These are phyloP conservation scores for Melipona beecheii DNA, from an alignment of 2,888 invertebrate genomes.

Conservation along the genomic window DNA sequence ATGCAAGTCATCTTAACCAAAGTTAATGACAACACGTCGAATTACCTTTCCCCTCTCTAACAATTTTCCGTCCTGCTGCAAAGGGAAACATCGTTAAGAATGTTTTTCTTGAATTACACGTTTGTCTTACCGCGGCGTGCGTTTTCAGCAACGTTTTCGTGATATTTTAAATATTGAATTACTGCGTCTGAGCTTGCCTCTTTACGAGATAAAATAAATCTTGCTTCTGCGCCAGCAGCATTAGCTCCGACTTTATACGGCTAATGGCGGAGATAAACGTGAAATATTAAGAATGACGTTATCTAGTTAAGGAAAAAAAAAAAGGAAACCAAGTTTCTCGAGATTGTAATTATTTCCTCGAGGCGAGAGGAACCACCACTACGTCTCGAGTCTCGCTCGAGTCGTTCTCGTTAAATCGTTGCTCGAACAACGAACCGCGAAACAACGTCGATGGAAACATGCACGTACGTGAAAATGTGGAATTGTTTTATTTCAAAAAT, in stretches of 20 bases:
- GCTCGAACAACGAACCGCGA: neutral
- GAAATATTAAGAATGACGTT: constrained; percentile 40
- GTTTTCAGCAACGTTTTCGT: neutral
- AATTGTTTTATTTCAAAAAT: too few species aligned
- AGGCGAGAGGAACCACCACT: neutral
- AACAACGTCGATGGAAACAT: neutral
- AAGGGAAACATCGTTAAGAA: neutral
- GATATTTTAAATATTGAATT: constrained; percentile 27
- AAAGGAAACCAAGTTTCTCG: neutral
- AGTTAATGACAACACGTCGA: neutral
- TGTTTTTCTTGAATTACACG: neutral
- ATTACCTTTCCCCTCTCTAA: neutral
- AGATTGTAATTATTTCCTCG: neutral
- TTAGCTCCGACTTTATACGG: constrained; percentile 26
- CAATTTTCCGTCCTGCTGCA: neutral
- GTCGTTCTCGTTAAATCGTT: neutral
- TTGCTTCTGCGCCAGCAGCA: constrained; percentile 15
- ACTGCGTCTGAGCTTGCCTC: constrained; percentile 1
- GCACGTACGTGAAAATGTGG: too few species aligned
- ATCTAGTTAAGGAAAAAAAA: neutral
- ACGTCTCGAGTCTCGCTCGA: neutral
- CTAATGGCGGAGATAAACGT: constrained; percentile 46
- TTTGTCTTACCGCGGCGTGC: neutral
- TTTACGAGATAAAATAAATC: constrained; percentile 30
- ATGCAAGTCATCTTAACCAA: neutral